A percentile compares a stretch with the other conserved stretches of the same genome.
Conservation (phyloP, 64 coral and sea anemone species). For the Pachyseris speciosa region DNA sequence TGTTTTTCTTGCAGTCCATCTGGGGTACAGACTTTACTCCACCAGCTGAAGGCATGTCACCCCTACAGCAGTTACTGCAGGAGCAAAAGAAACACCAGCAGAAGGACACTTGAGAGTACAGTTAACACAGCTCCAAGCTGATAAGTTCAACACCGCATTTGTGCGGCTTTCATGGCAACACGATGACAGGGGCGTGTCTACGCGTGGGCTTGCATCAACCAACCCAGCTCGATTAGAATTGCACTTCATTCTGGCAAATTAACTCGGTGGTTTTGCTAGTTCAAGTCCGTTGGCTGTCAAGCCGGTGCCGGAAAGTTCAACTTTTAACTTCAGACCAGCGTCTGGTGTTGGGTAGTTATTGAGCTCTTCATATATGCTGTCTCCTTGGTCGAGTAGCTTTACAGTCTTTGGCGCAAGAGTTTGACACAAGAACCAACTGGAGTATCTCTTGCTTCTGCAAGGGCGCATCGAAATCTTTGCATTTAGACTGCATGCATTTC, state of each 20-base stretch:
- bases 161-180: constrained; percentile 17
- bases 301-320: background rate
- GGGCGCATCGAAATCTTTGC: background rate
- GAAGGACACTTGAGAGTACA: constrained; percentile 51
- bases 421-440: background rate
- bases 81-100: constrained; percentile 74
- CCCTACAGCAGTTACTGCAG: constrained; percentile 64
- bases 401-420: background rate
- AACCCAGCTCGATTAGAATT: constrained; percentile 23
- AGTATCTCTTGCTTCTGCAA: background rate
- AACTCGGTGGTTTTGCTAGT: background rate
- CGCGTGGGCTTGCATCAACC: background rate
- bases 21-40: constrained; percentile 65
- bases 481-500: background rate
- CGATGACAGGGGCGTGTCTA: background rate
- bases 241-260: background rate
- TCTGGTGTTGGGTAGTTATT: background rate
- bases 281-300: background rate
- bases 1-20: constrained; percentile 38
- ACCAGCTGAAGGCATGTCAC: constrained; percentile 50
- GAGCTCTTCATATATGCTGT: background rate
- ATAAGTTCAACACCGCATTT: constrained; percentile 10
- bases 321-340: background rate
- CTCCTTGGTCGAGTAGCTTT: background rate
- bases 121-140: background rate